Conservation (phyloP, 2,113 vertebrate species). For the Phyllostomus discolor region DNA sequence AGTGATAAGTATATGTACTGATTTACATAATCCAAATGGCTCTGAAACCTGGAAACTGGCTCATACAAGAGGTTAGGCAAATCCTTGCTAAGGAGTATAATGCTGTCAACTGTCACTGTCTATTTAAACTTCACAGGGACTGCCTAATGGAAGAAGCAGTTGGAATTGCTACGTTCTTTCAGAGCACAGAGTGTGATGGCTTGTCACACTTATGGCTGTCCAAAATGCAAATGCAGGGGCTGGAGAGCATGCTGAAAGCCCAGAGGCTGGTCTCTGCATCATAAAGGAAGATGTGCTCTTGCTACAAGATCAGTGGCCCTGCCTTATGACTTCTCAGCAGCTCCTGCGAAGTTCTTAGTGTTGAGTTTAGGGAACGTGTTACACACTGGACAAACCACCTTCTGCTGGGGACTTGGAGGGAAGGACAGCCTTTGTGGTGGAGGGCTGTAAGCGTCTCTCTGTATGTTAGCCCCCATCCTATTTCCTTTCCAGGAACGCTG, state of each 20-base stretch:
- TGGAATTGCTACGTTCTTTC: slow-evolving; percentile 59
- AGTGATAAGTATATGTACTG: background rate
- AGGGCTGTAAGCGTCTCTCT: background rate
- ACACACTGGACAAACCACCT: background rate
- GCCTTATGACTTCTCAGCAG: background rate
- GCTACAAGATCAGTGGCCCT: background rate
- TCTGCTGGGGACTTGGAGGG: background rate
- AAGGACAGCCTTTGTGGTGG: background rate
- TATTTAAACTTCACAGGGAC: slow-evolving; percentile 32
- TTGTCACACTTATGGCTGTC: background rate
- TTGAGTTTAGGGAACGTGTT: background rate
- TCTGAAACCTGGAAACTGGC: background rate
- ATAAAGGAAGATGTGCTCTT: background rate
- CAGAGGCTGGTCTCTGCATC: background rate
- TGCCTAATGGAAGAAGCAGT: slow-evolving; percentile 57
- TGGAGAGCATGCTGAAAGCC: background rate
- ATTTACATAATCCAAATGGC: slow-evolving; percentile 43
- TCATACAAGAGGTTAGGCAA: background rate
- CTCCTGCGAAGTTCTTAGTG: background rate
- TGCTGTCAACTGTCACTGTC: slow-evolving; percentile 58
- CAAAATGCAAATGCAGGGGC: slow-evolving; percentile 3
- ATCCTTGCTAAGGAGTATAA: background rate
- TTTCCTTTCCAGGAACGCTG: background rate
- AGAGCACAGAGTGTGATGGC: slow-evolving; percentile 21
- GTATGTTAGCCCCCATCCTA: background rate